These are phyloP conservation scores for Geophilus truncorum DNA, from an alignment of 2,888 invertebrate species.

Conservation along the genomic window DNA sequence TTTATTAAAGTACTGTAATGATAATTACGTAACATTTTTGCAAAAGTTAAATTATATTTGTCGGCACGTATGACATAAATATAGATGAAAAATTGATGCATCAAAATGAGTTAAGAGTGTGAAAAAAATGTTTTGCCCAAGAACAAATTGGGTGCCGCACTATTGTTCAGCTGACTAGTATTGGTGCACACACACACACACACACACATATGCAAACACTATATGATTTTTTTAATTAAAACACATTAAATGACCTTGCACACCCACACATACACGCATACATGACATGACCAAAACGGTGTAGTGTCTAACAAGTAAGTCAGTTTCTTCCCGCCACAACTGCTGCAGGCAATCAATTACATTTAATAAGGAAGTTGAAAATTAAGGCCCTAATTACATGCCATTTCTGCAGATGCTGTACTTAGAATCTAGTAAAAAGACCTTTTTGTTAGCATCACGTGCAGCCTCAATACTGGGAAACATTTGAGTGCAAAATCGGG, in stretches of 20 bases:
- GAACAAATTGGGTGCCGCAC: background rate
- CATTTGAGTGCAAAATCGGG: background rate
- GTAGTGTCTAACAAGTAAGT: slow-evolving; percentile 2
- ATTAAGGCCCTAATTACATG: slow-evolving; percentile 29
- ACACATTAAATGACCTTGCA: too few species aligned
- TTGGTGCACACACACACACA: background rate
- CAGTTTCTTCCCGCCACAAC: slow-evolving; percentile 22
- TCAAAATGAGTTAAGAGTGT: background rate
- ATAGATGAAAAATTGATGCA: background rate
- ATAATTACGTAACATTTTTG: background rate
- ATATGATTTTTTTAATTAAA: too few species aligned
- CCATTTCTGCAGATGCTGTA: slow-evolving; percentile 23
- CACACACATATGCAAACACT: too few species aligned
- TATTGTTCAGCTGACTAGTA: background rate
- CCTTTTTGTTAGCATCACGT: slow-evolving; percentile 1
- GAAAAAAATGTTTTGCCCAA: background rate
- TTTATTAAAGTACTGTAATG: background rate
- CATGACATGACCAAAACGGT: background rate
- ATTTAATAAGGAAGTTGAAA: slow-evolving; percentile 28
- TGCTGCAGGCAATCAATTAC: background rate
- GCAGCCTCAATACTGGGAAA: background rate
- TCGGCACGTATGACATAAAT: background rate
- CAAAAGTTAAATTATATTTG: background rate
- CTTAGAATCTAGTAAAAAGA: slow-evolving; percentile 18
- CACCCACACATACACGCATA: too few species aligned